Base-by-base conservation (phyloP, 2,888 invertebrate genomes). In the Allacma fusca region DNA sequence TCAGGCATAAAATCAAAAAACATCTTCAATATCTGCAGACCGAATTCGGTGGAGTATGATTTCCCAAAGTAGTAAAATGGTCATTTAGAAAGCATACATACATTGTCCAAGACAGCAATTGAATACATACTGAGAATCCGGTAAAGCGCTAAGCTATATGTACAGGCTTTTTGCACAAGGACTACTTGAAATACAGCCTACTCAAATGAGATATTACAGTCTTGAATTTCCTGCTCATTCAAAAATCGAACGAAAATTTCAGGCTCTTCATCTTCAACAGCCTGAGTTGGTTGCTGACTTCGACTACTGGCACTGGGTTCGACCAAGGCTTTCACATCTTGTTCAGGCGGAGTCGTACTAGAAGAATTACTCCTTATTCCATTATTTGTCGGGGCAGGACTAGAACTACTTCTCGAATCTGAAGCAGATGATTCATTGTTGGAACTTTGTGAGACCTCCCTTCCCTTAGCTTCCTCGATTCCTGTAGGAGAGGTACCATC, bases 151-250 rank as follows among this genome's bases (percentile, higher is more conserved):
- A 50, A 5, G 19, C 7, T 50, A 50, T 19, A 50, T 50, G 16
- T 50, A 65, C 65, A 65, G 26, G 65, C 16, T 28, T 26, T 28
- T 28, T 65, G 65, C 65, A 65, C 65, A 65, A 29, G 4, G 26
- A 21, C 21, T 13, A 26, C 7, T 28, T 65, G 13, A 65, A 13
- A 59, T 21, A 23, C n/a, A 28, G 7, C 50, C 44, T 65, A 75
- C 40, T 75, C 75, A 50, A 75, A 67, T 9, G 75, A 67, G 40
- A 34, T n/a, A 40, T 75, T 44, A 23, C 73, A 34, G 59, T 71
- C 71, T 73, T 34, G 73, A 13, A 40, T 34, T 65, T 75, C 67
- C n/a, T 75, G 75, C 40, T 65, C 75, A 65, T 67, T 75, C 23
- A 65, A 26, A 44, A 67, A 67, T 19, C 50, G 75, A 65, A 67